Base-by-base conservation (phyloP, 2,797 vertebrate genomes). In the Leptatherina wallacei region DNA sequence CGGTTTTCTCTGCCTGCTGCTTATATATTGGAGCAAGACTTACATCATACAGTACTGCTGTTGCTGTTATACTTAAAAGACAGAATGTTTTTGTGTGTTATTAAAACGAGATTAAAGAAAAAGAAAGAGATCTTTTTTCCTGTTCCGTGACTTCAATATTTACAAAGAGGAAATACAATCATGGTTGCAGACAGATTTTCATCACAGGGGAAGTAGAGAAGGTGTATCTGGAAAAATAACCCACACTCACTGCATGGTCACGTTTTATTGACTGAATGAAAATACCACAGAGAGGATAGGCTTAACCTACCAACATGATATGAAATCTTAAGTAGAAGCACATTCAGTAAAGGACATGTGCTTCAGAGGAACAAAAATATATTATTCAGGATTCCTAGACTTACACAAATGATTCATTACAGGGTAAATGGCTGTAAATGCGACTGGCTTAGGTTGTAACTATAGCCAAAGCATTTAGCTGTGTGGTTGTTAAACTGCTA, bases 251-350 rank as follows among this genome's bases (percentile, higher is more conserved):
- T 49, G 51, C 55, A 71, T n/a, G 42, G 68, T 84, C 75, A 82
- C 38, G 58, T 88, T 84, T 85, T 85, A 87, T 86, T 83, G 82
- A 80, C 67, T 56, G 42, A 80, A 86, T 76, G 69, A 82, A 85
- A 87, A 89, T 82, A 83, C 78, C 77, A 77, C 74, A 76, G 69
- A 72, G 70, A 81, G 77, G 83, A 80, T 65, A 73, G 81, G 68
- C 73, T 77, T 79, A 71, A 57, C n/a, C n/a, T 38, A 54, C 65
- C 69, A 71, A n/a, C 57, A 24, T 35, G 40, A 49, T 49, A 75
- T 78, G 57, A 84, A 69, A 81, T 73, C 67, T 67, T 51, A 66
- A 62, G 52, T 12, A 49, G 60, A 68, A 65, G 56, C 58, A 69
- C 73, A 63, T 78, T 76, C 58, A 71, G 35, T 47, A 57, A 51